phyloP scores from a whole-genome alignment of 2,797 vertebrate species.

The Arnoldichthys spilopterus region DNA sequence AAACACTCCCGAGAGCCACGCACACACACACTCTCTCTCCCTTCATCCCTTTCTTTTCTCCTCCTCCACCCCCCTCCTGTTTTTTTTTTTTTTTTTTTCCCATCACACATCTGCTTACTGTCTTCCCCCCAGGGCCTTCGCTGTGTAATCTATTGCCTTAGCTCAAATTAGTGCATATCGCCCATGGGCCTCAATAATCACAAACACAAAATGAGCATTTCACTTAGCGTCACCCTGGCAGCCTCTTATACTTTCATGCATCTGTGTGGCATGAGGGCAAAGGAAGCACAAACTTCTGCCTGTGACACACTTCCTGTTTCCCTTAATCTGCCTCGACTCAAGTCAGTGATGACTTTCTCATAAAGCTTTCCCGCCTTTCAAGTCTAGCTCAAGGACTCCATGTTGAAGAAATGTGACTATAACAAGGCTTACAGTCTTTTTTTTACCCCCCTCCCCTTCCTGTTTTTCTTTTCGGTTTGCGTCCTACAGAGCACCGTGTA shows the following conservation, averaged over 20 bases:
- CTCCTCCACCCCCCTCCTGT: not conserved
- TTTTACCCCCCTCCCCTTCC: slow-evolving; percentile 1
- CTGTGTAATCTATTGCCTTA: slow-evolving; percentile 89
- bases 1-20: slow-evolving; percentile 74
- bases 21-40: slow-evolving; percentile 8
- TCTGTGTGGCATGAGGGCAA: slow-evolving; percentile 59
- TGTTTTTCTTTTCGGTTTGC: slow-evolving; percentile 57
- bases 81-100: slow-evolving; percentile 57
- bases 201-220: slow-evolving; percentile 86
- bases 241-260: slow-evolving; percentile 68
- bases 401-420: slow-evolving; percentile 56
- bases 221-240: slow-evolving; percentile 82
- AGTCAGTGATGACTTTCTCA: slow-evolving; percentile 57
- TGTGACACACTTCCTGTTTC: slow-evolving; percentile 69
- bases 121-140: slow-evolving; percentile 74
- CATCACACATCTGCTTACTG: slow-evolving; percentile 80
- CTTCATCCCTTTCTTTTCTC: slow-evolving; percentile 43
- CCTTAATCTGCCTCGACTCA: slow-evolving; percentile 38
- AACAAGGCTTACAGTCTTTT: slow-evolving; percentile 51
- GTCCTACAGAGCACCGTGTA: slow-evolving; percentile 30
- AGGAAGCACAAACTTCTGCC: slow-evolving; percentile 64
- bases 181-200: slow-evolving; percentile 85
- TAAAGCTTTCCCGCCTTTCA: slow-evolving; percentile 38
- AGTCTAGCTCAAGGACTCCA: slow-evolving; percentile 62
- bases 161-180: slow-evolving; percentile 88